phyloP scores from a whole-genome alignment of 2,797 vertebrate genomes.

The Margarornis squamiger region DNA sequence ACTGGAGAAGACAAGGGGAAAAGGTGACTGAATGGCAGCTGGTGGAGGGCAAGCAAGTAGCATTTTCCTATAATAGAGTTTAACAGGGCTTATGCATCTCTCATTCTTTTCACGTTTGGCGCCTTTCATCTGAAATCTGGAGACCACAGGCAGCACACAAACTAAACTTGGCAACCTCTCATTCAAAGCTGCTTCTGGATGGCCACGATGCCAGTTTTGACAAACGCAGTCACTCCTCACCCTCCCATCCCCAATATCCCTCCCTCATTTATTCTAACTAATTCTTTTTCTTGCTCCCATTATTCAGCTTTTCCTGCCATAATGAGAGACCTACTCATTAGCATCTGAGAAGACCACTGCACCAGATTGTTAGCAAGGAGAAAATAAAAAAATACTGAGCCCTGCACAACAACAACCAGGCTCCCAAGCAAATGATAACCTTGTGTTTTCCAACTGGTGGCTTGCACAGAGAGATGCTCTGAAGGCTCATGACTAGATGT shows the following conservation, averaged over 20 bases:
- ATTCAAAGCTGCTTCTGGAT: neutral
- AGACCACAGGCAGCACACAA: neutral
- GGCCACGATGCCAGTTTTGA: neutral
- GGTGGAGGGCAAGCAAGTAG: neutral
- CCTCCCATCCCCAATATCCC: neutral
- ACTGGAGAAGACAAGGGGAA: neutral
- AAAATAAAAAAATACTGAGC: neutral
- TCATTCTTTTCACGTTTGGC: neutral
- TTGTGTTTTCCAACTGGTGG: neutral
- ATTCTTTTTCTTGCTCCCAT: neutral
- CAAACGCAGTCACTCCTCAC: neutral
- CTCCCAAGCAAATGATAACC: neutral
- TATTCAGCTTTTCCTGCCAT: neutral
- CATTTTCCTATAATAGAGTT: neutral
- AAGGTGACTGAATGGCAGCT: neutral
- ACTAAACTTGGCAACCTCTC: neutral
- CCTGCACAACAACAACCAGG: neutral
- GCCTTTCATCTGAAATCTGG: neutral
- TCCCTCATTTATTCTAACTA: neutral
- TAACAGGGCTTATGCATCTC: neutral
- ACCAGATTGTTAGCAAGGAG: neutral
- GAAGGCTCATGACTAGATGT: neutral
- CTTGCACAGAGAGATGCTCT: neutral
- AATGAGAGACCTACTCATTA: neutral
- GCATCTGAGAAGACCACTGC: neutral